Base-by-base conservation (phyloP, 92 coral and sea anemone species). In the Phenganax marumi region DNA sequence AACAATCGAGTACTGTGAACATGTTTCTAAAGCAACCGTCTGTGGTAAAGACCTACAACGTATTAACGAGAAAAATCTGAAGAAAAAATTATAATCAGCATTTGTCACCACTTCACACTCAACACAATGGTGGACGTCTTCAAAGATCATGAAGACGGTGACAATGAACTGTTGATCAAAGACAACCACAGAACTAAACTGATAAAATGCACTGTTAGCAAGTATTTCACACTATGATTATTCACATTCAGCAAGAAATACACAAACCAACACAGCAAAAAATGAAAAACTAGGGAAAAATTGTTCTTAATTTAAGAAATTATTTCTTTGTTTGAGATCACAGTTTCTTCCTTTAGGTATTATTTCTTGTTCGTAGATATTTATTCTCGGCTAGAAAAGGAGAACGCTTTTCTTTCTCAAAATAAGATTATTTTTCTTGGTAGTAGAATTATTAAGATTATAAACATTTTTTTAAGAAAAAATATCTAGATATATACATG, bases 151-250 rank as follows among this genome's bases (percentile, higher is more conserved):
- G 75, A 26, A 49, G 75, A 70, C 11, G 75, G 75, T 12, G 52
- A 33, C 8, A 70, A 70, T 52, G 75, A 70, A 70, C 1, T 43
- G 18, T 12, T 70, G 8, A n/a, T 70, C 23, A 52, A 70, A 21
- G 75, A 70, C 75, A 52, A 70, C 16, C 75, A 70, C 50, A 70
- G 16, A 6, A 70, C 75, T 2, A 6, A 70, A 70, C 24, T 70
- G n/a, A 70, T 19, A 6, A 70, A 70, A 70, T 43, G 22, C 25
- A 14, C 43, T 12, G 75, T 52, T 6, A 23, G 23, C 72, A 39
- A 66, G 50, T 66, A 66, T 66, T 23, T 66, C 13, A 66, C 72
- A 6, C 50, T 70, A 17, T 21, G 75, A 17, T 52, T 70, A 6
- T 70, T 70, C 24, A 43, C 3, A 16, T 70, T 26, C 23, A 52